Percentiles rank a stretch among this genome's conserved stretches.
phyloP scores from a whole-genome alignment of 1,140 invertebrate genomes.

The Drosophila eugracilis region DNA sequence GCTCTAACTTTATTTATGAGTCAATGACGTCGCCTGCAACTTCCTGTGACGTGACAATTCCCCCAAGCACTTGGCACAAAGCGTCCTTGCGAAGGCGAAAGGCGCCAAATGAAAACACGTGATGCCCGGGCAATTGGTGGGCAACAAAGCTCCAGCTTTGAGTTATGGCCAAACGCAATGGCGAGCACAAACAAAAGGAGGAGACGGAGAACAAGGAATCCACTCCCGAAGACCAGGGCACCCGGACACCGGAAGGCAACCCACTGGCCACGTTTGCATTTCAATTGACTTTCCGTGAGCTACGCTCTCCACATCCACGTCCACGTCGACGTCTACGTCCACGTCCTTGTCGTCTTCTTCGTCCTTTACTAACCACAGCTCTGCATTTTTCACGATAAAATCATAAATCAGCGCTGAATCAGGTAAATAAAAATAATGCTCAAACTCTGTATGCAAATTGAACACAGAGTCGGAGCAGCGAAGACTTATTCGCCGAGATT shows the following conservation, averaged over 20 bases:
- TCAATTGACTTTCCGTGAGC: conserved; percentile 69
- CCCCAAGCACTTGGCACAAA: conserved; percentile 50
- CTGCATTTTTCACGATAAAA: conserved; percentile 64
- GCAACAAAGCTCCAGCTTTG: conserved; percentile 75
- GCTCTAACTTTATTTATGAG: conserved; percentile 70
- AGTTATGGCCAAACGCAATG: conserved; percentile 66
- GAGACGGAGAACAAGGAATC: background rate
- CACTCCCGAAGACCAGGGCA: background rate
- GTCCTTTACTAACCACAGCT: conserved; percentile 1
- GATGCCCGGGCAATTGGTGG: conserved; percentile 71
- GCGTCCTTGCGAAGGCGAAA: conserved; percentile 18
- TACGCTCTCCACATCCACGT: conserved; percentile 12
- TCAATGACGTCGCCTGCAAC: conserved; percentile 69
- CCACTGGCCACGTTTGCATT: conserved; percentile 74
- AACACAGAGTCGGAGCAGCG: conserved; percentile 46
- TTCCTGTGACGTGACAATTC: conserved; percentile 76
- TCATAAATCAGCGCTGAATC: conserved; percentile 82
- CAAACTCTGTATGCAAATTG: conserved; percentile 80
- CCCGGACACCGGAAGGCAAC: conserved; percentile 17
- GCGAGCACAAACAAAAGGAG: conserved; percentile 57
- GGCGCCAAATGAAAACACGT: conserved; percentile 76
- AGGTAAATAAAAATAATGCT: conserved; percentile 84
- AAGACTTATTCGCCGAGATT: conserved; percentile 65
- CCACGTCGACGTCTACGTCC: background rate
- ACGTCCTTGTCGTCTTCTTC: background rate